Evolutionary conservation across 1,140 invertebrate species (phyloP), one percentile per base, ranked within the genome.

Genomic region (Sycobia sp.): DNA sequence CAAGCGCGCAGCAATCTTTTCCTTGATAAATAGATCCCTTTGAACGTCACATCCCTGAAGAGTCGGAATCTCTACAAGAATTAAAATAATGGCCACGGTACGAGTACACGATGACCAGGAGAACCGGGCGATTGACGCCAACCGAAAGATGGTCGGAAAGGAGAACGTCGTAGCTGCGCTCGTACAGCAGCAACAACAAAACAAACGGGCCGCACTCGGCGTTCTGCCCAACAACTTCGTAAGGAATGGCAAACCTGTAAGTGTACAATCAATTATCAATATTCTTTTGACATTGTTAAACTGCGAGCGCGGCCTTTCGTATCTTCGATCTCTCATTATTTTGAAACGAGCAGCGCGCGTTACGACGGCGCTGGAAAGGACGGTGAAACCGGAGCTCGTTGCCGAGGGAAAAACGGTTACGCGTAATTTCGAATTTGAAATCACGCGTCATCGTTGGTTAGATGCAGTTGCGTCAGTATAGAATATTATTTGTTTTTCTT

Each of bases 101-200:
- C 81, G 84, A 75, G 85, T 89, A 68, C 84, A 86, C 74, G 85
- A 88, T 67, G 87, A 89, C 77, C 86, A 88, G 77, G 87, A 89
- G 81, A 89, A 89, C 70, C 77, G 77, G 20, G 70, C 73, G 29
- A 65, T n/a, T n/a, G n/a, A n/a, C 65, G 16, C 23, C 16, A 9
- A n/a, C n/a, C n/a, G n/a, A n/a, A n/a, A n/a, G n/a, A 58, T 69
- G 23, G 70, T 73, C 7, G 70, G 74, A 25, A 79, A 80, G 67
- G 79, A 83, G 74, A 84, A 82, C 67, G 72, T 71, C 57, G 75
- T 79, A 61, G 68, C 77, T 51, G 51, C 54, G 7, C 67, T 69
- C 25, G 71, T 74, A 38, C 65, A 44, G n/a, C 82, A 81, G 55
- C 79, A 79, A 23, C 78, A 83, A 62, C 81, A 73, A 38, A 55